Evolutionary conservation across 2,888 invertebrate species (phyloP).

Genomic region (Omphaloscelis lunosa): DNA sequence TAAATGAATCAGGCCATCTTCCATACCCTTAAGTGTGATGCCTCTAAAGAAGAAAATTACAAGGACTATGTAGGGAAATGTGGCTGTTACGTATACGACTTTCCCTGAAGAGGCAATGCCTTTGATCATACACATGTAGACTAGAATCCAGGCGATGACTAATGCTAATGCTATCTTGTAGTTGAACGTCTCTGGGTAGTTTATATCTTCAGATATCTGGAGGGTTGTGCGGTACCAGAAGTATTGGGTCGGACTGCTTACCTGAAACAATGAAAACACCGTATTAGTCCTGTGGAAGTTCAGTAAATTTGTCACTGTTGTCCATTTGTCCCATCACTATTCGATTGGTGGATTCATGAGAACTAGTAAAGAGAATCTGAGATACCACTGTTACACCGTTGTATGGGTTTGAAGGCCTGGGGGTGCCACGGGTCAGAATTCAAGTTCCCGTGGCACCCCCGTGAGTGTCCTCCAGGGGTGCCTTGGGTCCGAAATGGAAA

Average conservation of each 20-base stretch:
- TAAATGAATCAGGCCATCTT: conserved; percentile 96
- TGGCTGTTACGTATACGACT: conserved; percentile 98
- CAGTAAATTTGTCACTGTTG: too few species aligned
- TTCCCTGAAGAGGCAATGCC: conserved; percentile 99
- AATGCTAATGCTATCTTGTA: conserved; percentile 97
- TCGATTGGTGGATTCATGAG: too few species aligned
- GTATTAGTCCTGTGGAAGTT: neutral
- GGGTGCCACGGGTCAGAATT: too few species aligned
- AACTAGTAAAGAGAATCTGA: too few species aligned
- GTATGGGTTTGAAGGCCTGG: too few species aligned
- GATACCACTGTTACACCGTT: too few species aligned
- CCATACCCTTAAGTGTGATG: conserved; percentile 96
- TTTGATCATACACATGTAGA: conserved; percentile 99
- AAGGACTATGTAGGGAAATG: conserved; percentile 98
- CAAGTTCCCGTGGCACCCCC: too few species aligned
- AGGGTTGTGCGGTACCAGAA: conserved; percentile 98
- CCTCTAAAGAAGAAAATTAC: conserved; percentile 99
- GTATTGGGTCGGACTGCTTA: conserved; percentile 97
- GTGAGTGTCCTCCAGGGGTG: too few species aligned
- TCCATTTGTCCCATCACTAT: too few species aligned
- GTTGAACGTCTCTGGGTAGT: conserved; percentile 96
- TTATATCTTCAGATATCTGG: conserved; percentile 97
- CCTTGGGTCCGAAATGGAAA: too few species aligned
- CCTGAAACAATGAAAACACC: conserved; percentile 88
- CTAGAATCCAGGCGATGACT: conserved; percentile 97